A percentile compares a stretch with the other conserved stretches of the same genome.
Evolutionary conservation across 30 jellyfish, hydroid and myxozoan genomes (phyloP).

Genomic region (Rhopilema esculentum): DNA sequence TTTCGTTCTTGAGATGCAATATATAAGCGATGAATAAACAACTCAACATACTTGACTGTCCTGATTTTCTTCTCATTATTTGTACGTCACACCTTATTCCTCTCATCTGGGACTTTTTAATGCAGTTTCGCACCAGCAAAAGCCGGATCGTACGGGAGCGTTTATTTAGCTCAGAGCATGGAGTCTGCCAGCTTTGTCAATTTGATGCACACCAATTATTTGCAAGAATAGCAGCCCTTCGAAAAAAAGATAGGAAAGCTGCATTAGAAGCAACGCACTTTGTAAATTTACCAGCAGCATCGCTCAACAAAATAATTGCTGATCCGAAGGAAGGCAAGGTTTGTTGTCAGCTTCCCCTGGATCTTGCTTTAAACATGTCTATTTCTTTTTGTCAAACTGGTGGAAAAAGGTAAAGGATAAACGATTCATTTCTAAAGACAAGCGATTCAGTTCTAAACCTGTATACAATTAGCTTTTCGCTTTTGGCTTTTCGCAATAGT

Average conservation of each 20-base stretch:
- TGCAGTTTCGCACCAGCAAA: conserved; percentile 66
- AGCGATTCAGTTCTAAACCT: too few species aligned
- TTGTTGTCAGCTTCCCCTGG: not conserved
- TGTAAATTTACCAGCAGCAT: conserved; percentile 36
- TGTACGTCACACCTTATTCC: too few species aligned
- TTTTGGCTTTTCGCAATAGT: too few species aligned
- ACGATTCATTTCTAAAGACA: too few species aligned
- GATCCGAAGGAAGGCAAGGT: conserved; percentile 84
- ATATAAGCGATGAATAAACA: too few species aligned
- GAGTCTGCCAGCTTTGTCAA: conserved; percentile 84
- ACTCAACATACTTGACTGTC: too few species aligned
- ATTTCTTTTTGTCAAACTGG: not conserved
- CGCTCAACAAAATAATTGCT: conserved; percentile 61
- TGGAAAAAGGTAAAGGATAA: not conserved
- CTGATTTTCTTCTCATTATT: too few species aligned
- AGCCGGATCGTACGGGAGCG: conserved; percentile 63
- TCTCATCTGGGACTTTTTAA: not conserved
- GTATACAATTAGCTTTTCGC: too few species aligned
- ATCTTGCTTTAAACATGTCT: not conserved
- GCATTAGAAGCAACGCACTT: conserved; percentile 62
- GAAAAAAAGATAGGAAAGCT: conserved; percentile 55
- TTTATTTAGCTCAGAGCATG: conserved; percentile 63
- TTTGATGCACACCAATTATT: conserved; percentile 66
- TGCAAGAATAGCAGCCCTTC: conserved; percentile 32
- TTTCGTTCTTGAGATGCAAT: too few species aligned